phyloP scores from a whole-genome alignment of 1,140 invertebrate species.

The Pseudomyrmex flavicornis region DNA sequence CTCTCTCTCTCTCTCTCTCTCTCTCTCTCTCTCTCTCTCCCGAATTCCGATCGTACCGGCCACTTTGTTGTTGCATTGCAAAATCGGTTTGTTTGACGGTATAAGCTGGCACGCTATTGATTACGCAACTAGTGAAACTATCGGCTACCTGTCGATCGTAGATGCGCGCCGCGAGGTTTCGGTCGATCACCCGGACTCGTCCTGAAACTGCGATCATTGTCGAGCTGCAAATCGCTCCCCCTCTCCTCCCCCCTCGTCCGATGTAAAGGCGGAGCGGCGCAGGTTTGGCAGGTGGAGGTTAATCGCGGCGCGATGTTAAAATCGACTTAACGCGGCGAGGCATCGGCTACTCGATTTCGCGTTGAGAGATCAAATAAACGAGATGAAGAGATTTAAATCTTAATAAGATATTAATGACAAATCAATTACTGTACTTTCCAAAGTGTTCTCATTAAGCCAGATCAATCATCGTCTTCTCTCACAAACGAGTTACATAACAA shows the following conservation, averaged over 20 bases:
- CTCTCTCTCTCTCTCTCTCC: not conserved
- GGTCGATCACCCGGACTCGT: constrained; percentile 27
- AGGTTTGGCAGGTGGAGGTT: not conserved
- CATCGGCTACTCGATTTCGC: not conserved
- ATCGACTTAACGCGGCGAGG: not conserved
- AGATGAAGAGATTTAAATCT: not conserved
- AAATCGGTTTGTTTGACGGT: constrained; percentile 57
- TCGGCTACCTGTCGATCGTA: constrained; percentile 74
- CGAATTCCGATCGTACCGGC: constrained; percentile 25
- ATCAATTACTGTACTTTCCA: no score
- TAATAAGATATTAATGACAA: not conserved
- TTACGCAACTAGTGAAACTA: constrained; percentile 82
- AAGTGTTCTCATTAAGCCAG: no score
- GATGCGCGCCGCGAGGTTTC: constrained; percentile 57
- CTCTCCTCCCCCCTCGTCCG: not conserved
- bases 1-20: not conserved
- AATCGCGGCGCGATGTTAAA: not conserved
- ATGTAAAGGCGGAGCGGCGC: not conserved
- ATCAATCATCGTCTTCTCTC: no score
- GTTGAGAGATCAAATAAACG: no score
- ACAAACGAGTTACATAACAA: no score
- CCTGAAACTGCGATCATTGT: constrained; percentile 5
- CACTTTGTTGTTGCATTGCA: constrained; percentile 56
- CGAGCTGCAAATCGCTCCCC: not conserved
- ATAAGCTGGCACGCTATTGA: constrained; percentile 64